These are phyloP conservation scores for Griposia aprilina DNA, from an alignment of 2,888 invertebrate species.

Conservation along the genomic window DNA sequence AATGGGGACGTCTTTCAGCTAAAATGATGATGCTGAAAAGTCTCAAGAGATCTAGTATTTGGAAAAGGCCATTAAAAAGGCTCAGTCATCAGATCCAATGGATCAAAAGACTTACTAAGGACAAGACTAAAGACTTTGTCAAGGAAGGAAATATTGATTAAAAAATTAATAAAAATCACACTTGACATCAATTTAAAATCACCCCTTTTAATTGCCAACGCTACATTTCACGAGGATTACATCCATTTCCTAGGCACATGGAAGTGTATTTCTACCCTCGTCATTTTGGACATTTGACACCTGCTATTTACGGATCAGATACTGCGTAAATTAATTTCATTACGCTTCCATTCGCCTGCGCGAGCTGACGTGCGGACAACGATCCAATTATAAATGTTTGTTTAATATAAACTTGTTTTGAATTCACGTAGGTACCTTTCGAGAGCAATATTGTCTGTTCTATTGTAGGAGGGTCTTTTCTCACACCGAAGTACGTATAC, in stretches of 20 bases:
- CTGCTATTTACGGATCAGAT: constrained; percentile 71
- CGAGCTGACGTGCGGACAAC: constrained; percentile 46
- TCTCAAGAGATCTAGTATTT: background rate
- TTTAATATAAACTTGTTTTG: constrained; percentile 30
- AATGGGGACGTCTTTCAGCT: background rate
- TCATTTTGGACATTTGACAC: constrained; percentile 72
- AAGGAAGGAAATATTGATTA: background rate
- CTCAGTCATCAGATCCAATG: background rate
- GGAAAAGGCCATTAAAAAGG: background rate
- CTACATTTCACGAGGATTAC: constrained; percentile 25
- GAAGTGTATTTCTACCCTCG: constrained; percentile 67
- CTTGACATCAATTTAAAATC: constrained; percentile 24
- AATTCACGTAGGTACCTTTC: constrained; percentile 6
- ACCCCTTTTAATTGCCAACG: constrained; percentile 41
- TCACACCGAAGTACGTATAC: background rate
- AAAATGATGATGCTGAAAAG: background rate
- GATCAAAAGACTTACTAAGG: too few species aligned
- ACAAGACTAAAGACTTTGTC: too few species aligned
- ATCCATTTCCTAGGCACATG: constrained; percentile 25
- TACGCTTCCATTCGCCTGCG: constrained; percentile 56
- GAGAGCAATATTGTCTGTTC: background rate
- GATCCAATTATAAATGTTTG: constrained; percentile 47
- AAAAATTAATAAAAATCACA: constrained; percentile 14
- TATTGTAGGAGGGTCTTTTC: background rate
- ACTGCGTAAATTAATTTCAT: constrained; percentile 71